Conservation (phyloP, 53 echinoderm and acorn worm genomes). For the Astropecten irregularis region DNA sequence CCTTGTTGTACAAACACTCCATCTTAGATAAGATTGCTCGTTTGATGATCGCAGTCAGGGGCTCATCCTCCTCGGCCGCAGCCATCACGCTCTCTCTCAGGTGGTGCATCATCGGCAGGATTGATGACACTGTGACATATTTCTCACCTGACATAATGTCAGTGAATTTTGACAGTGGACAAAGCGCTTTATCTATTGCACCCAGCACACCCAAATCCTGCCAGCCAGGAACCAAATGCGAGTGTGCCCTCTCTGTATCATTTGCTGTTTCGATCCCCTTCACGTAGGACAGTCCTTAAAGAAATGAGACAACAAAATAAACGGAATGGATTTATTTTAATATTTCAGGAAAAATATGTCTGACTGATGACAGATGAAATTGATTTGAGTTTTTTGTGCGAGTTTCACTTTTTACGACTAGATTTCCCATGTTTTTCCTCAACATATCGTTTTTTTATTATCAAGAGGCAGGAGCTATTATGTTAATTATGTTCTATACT, state of each 20-base stretch:
- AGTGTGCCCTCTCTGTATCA: constrained; percentile 18
- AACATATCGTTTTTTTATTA: no score
- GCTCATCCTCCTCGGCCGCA: neutral
- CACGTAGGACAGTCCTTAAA: constrained; percentile 40
- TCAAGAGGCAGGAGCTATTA: no score
- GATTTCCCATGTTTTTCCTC: no score
- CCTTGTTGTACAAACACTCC: neutral
- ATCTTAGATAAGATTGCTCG: neutral
- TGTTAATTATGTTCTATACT: no score
- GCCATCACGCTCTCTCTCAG: constrained; percentile 1
- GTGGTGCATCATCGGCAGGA: constrained; percentile 37
- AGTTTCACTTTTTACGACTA: no score
- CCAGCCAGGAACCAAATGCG: constrained; percentile 45
- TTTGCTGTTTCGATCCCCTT: constrained; percentile 55
- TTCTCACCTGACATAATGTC: no score
- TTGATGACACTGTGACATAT: constrained; percentile 62
- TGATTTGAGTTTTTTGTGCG: no score
- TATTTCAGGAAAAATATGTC: no score
- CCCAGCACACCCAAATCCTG: constrained; percentile 15
- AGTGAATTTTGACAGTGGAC: no score
- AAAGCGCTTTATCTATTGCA: no score
- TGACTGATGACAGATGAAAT: no score
- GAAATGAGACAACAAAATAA: neutral
- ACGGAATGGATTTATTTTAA: no score
- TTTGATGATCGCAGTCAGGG: neutral